A percentile compares a stretch with the other conserved stretches of the same genome.
Evolutionary conservation across 1,140 invertebrate genomes (phyloP).

Genomic region (Diprion similis): DNA sequence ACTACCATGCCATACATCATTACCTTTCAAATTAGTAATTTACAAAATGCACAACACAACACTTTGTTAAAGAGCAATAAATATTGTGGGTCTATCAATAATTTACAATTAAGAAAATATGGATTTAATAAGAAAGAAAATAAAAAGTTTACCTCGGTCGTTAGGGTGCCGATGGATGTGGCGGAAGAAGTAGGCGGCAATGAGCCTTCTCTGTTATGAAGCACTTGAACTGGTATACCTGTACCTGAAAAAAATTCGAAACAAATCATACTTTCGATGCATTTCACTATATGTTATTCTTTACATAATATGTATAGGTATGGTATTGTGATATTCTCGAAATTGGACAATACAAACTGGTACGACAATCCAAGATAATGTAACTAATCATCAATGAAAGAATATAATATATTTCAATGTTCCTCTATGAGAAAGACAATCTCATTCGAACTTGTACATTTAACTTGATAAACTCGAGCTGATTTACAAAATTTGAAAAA

Average conservation of each 20-base stretch:
- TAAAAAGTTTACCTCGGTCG: constrained; percentile 44
- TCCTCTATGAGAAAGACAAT: too few species aligned
- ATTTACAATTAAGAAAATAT: not conserved
- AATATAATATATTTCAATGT: too few species aligned
- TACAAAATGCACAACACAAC: constrained; percentile 15
- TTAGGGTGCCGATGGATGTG: constrained; percentile 27
- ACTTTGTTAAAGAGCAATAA: constrained; percentile 10
- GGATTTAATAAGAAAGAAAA: too few species aligned
- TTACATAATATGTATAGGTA: not conserved
- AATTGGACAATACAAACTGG: too few species aligned
- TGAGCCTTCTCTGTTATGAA: constrained; percentile 55
- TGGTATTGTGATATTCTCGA: too few species aligned
- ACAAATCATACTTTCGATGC: not conserved
- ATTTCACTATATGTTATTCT: too few species aligned
- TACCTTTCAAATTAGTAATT: constrained; percentile 13
- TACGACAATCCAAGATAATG: too few species aligned
- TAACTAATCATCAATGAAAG: too few species aligned
- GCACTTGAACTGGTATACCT: constrained; percentile 38
- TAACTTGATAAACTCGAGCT: too few species aligned
- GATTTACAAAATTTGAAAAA: too few species aligned
- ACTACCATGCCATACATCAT: not conserved
- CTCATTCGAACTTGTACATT: too few species aligned
- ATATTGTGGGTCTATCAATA: not conserved
- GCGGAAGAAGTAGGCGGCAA: constrained; percentile 46
- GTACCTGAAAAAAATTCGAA: not conserved